These are phyloP conservation scores for Sterrhoptilus dennistouni DNA, from an alignment of 2,113 vertebrate genomes.

Conservation along the genomic window DNA sequence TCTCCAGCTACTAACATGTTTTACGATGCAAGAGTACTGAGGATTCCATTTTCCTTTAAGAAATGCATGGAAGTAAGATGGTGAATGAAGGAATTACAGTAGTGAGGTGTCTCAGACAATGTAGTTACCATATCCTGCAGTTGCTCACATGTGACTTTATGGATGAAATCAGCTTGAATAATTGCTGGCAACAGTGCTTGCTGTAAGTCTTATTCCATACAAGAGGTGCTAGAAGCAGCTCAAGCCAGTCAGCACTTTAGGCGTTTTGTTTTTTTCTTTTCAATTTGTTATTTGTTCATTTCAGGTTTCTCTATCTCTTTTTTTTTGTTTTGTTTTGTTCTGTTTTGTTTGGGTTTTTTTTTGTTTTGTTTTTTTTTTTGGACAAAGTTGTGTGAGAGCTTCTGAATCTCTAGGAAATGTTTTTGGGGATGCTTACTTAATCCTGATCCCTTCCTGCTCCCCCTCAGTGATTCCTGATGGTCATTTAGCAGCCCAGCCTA, in stretches of 20 bases:
- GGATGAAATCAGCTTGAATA: constrained; percentile 58
- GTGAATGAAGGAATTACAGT: constrained; percentile 41
- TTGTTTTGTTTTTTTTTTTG: not conserved
- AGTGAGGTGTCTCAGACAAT: constrained; percentile 39
- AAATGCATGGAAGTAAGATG: constrained; percentile 1
- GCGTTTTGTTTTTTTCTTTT: not conserved
- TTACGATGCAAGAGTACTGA: constrained; percentile 47
- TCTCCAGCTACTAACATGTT: constrained; percentile 60
- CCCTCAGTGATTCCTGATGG: not conserved
- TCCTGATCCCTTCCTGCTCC: not conserved
- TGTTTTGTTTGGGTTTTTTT: too few species aligned
- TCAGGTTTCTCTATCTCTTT: not conserved
- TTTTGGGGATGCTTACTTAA: constrained; percentile 64
- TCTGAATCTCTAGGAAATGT: constrained; percentile 55
- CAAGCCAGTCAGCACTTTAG: constrained; percentile 79
- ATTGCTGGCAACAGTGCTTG: constrained; percentile 63
- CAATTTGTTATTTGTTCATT: not conserved
- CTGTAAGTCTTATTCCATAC: constrained; percentile 60
- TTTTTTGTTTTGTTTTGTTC: not conserved
- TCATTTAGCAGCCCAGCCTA: not conserved
- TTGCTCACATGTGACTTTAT: constrained; percentile 53
- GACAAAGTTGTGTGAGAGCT: constrained; percentile 70
- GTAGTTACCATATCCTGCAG: not conserved
- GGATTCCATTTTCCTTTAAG: constrained; percentile 43
- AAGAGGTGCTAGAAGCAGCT: constrained; percentile 74